Evolutionary conservation across 2,888 invertebrate genomes (phyloP).

Genomic region (Sphaeridia pumilis): DNA sequence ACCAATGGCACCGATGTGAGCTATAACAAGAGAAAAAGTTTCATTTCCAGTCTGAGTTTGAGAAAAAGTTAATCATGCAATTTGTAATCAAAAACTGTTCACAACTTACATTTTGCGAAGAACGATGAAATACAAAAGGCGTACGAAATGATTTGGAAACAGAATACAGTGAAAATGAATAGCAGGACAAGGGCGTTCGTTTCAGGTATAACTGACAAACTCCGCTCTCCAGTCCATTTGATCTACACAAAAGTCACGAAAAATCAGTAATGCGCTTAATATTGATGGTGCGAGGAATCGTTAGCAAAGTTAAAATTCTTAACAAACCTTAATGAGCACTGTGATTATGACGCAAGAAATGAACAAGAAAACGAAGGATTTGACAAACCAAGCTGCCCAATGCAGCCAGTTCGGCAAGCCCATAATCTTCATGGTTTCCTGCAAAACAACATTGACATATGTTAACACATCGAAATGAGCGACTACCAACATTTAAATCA

Average conservation of each 20-base stretch:
- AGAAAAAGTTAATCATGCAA: background rate
- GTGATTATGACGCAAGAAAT: conserved; percentile 45
- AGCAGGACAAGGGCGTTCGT: conserved; percentile 55
- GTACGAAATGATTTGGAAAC: conserved; percentile 58
- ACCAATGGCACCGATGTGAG: conserved; percentile 66
- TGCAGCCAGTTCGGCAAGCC: conserved; percentile 70
- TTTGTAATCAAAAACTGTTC: background rate
- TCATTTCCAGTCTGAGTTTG: background rate
- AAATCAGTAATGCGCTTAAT: background rate
- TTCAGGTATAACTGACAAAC: conserved; percentile 39
- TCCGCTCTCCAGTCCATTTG: conserved; percentile 13
- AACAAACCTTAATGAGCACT: conserved; percentile 19
- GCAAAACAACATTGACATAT: conserved; percentile 29
- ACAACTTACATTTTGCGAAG: conserved; percentile 45
- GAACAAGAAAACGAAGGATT: conserved; percentile 56
- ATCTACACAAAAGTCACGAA: conserved; percentile 6
- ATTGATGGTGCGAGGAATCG: background rate
- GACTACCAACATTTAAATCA: background rate
- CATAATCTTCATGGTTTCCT: conserved; percentile 89
- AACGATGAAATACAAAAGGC: conserved; percentile 51
- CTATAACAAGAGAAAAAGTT: conserved; percentile 41
- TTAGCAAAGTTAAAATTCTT: background rate
- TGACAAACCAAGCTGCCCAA: conserved; percentile 76
- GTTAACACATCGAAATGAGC: background rate
- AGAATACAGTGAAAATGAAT: conserved; percentile 58